phyloP scores from a whole-genome alignment of 2,113 vertebrate species.

The Catagonus wagneri region DNA sequence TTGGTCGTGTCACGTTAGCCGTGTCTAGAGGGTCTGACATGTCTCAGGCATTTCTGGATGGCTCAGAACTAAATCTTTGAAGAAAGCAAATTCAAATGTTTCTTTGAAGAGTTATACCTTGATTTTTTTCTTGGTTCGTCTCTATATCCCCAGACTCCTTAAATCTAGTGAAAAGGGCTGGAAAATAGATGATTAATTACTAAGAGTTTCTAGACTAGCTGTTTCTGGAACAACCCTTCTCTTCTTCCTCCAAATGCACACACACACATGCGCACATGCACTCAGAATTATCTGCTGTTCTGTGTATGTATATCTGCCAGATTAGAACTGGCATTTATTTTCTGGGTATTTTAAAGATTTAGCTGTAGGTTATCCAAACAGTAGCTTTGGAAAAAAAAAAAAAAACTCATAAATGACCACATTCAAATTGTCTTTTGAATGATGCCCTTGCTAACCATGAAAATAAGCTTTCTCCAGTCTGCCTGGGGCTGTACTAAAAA shows the following conservation, averaged over 20 bases:
- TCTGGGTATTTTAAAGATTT: slow-evolving; percentile 60
- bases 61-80: slow-evolving; percentile 31
- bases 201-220: background rate
- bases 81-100: background rate
- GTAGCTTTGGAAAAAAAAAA: background rate
- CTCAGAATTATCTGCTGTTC: background rate
- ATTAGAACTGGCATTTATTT: slow-evolving; percentile 38
- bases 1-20: background rate
- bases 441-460: slow-evolving; percentile 56
- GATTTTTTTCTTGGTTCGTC: background rate
- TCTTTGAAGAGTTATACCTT: slow-evolving; percentile 13
- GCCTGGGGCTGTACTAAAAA: slow-evolving; percentile 53
- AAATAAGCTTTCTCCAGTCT: slow-evolving; percentile 53
- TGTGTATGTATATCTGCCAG: background rate
- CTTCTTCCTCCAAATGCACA: background rate
- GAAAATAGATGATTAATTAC: background rate
- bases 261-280: background rate
- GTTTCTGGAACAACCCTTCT: slow-evolving; percentile 22
- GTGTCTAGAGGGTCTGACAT: background rate
- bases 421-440: slow-evolving; percentile 73
- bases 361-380: slow-evolving; percentile 48
- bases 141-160: background rate
- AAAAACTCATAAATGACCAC: background rate
- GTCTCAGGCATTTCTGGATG: background rate
- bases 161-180: background rate